Conservation (phyloP, 2,888 invertebrate genomes). For the Nyleta sp. region DNA sequence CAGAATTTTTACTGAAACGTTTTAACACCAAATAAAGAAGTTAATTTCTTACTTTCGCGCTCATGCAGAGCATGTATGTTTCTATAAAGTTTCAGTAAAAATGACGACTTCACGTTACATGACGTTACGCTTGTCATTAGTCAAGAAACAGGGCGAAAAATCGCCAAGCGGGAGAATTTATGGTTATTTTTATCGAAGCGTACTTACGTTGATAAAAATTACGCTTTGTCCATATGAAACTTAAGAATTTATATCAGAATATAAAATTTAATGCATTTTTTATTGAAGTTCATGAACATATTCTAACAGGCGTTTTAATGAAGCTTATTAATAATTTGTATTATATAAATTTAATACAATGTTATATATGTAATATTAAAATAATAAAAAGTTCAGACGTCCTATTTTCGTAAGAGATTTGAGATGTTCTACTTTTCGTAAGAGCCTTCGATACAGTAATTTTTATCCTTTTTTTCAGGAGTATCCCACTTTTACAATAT, state of each 20-base stretch:
- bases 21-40: constrained; percentile 16
- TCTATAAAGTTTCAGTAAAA: constrained; percentile 29
- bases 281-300: too few relatives aligned
- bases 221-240: neutral
- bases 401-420: too few relatives aligned
- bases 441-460: too few relatives aligned
- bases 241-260: neutral
- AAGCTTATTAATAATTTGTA: too few relatives aligned
- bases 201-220: constrained; percentile 32
- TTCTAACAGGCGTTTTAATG: too few relatives aligned
- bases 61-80: neutral
- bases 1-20: neutral
- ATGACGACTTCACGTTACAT: constrained; percentile 41
- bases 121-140: constrained; percentile 39
- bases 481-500: too few relatives aligned
- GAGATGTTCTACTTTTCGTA: too few relatives aligned
- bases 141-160: constrained; percentile 44
- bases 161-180: constrained; percentile 32
- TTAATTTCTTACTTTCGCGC: constrained; percentile 28
- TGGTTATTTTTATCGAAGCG: constrained; percentile 40
- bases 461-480: too few relatives aligned
- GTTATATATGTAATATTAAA: too few relatives aligned
- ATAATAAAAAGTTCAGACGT: too few relatives aligned
- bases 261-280: too few relatives aligned
- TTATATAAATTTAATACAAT: too few relatives aligned